These are phyloP conservation scores for Hydrolagus affinis DNA, from an alignment of 2,113 vertebrate species.

Conservation along the genomic window DNA sequence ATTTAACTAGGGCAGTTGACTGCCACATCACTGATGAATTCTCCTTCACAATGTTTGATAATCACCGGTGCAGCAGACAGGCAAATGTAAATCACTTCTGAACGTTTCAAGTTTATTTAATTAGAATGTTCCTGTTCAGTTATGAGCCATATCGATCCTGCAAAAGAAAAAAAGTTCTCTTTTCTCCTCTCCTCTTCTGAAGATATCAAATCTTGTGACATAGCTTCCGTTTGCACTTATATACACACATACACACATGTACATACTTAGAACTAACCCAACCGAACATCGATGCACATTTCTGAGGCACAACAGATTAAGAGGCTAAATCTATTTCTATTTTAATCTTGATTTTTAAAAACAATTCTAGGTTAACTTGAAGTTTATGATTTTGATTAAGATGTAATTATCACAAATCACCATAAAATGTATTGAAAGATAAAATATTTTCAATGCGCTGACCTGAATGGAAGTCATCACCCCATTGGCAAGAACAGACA, in stretches of 20 bases:
- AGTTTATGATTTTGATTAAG: too few species aligned
- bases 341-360: too few species aligned
- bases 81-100: constrained; percentile 23
- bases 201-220: too few species aligned
- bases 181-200: not conserved
- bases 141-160: constrained; percentile 31
- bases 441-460: constrained; percentile 35
- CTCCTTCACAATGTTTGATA: constrained; percentile 23
- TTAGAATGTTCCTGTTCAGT: not conserved
- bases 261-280: too few species aligned
- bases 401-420: not conserved
- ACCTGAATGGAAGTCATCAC: constrained; percentile 93
- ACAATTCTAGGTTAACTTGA: too few species aligned
- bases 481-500: constrained; percentile 88
- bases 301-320: too few species aligned
- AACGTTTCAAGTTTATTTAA: not conserved
- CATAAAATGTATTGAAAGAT: not conserved
- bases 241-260: too few species aligned
- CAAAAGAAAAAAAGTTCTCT: constrained; percentile 7
- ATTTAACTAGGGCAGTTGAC: not conserved
- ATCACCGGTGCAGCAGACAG: not conserved
- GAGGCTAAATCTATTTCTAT: too few species aligned
- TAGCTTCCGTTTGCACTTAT: too few species aligned
- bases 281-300: too few species aligned
- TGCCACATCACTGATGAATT: constrained; percentile 10